Evolutionary conservation across 2,797 vertebrate genomes (phyloP).

Genomic region (Schizothorax lantsangensis): DNA sequence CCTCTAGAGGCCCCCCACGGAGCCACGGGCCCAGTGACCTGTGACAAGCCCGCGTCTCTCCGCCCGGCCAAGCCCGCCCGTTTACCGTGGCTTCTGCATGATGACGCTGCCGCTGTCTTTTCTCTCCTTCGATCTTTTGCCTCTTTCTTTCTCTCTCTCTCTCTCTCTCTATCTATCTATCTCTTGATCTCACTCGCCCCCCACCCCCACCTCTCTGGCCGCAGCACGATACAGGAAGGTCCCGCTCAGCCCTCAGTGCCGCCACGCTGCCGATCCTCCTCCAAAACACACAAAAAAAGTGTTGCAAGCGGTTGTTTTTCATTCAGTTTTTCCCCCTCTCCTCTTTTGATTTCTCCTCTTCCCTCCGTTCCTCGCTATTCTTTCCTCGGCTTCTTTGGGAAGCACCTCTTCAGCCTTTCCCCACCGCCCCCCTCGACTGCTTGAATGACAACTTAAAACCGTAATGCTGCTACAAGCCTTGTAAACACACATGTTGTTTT

Average conservation of each 20-base stretch:
- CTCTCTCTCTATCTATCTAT: constrained; percentile 70
- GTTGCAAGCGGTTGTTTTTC: constrained; percentile 76
- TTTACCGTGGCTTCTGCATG: constrained; percentile 83
- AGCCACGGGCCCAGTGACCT: constrained; percentile 90
- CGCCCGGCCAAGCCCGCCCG: constrained; percentile 68
- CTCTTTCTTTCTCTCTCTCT: constrained; percentile 72
- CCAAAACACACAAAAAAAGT: constrained; percentile 62
- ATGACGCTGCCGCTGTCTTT: constrained; percentile 78
- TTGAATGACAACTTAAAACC: constrained; percentile 79
- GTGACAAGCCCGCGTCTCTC: constrained; percentile 76
- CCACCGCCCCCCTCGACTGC: constrained; percentile 68
- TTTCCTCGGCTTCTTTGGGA: constrained; percentile 69
- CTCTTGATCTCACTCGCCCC: constrained; percentile 67
- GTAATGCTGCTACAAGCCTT: constrained; percentile 79
- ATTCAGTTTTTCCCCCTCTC: constrained; percentile 64
- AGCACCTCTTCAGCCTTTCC: constrained; percentile 38
- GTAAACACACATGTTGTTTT: constrained; percentile 41
- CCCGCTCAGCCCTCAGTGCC: constrained; percentile 51
- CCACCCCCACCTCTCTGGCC: constrained; percentile 34
- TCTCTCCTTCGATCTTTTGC: constrained; percentile 77
- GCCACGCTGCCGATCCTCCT: constrained; percentile 55
- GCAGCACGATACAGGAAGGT: constrained; percentile 54
- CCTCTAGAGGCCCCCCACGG: constrained; percentile 83
- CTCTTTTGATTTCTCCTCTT: constrained; percentile 66
- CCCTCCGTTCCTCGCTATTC: constrained; percentile 71